Conservation (phyloP, 2,888 invertebrate genomes). For the Hyalella azteca region DNA sequence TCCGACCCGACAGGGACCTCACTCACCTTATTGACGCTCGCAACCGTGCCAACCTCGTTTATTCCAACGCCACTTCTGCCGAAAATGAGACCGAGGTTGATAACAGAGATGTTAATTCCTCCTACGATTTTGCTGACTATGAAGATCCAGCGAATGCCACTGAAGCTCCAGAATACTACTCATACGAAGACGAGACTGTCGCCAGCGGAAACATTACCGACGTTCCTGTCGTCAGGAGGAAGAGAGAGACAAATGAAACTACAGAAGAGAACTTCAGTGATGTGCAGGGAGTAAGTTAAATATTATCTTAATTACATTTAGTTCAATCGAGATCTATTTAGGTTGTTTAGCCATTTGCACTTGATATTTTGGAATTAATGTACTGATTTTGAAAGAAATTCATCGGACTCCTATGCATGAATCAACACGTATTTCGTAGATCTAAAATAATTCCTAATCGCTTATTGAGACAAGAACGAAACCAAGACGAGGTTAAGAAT, state of each 20-base stretch:
- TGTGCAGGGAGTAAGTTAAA: slow-evolving; percentile 40
- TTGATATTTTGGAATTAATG: no score
- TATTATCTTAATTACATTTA: no score
- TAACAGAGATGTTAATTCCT: background rate
- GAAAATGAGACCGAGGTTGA: slow-evolving; percentile 30
- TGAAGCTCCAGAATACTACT: background rate
- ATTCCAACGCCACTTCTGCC: slow-evolving; percentile 43
- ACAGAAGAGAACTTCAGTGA: slow-evolving; percentile 15
- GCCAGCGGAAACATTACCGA: background rate
- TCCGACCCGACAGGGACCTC: slow-evolving; percentile 46
- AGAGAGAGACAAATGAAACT: background rate
- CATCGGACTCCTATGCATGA: no score
- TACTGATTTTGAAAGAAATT: no score
- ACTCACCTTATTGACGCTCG: slow-evolving; percentile 48
- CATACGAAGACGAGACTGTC: background rate
- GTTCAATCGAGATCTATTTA: no score
- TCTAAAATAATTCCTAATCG: no score
- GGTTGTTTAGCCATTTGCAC: no score
- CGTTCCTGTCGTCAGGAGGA: slow-evolving; percentile 1
- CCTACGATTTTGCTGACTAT: background rate
- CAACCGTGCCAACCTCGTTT: slow-evolving; percentile 20
- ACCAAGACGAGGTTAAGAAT: no score
- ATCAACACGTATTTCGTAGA: no score
- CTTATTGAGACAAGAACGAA: no score
- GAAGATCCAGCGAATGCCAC: background rate